Base-by-base conservation (phyloP, 2,888 invertebrate species). In the Pelosia muscerda region DNA sequence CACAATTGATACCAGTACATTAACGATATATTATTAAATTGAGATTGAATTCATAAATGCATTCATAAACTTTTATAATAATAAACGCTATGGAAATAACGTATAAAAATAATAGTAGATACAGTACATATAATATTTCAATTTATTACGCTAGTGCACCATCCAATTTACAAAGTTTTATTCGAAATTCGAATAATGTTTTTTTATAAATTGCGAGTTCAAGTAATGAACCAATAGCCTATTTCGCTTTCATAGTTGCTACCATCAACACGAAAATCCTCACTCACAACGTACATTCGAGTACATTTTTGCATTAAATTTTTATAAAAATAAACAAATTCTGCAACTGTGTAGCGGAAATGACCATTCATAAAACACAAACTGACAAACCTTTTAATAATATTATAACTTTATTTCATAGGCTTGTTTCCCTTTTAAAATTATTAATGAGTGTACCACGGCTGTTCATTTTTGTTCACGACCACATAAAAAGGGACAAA, bases 361-460 rank as follows among this genome's bases (percentile, higher is more conserved):
- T 58, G 63, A 60, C 70, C 67, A 69, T 78, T 79, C 79, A 77
- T 76, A 77, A 58, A 81, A 81, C 34, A 76, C 68, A 77, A 72
- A 71, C 78, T 61, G 77, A 71, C 72, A 73, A 75, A 80, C 78
- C 78, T 78, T 81, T 81, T 85, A 81, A 81, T 84, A 82, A 79
- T 78, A 82, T 81, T 81, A 81, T 83, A 78, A 84, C 84, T 82
- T 79, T 79, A 78, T 78, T 81, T 78, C 72, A 72, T 63, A 75
- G 77, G 19, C 68, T 34, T 69, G 58, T 69, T 78, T 82, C 76
- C 73, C 78, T 79, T 83, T 79, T 66, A 69, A 65, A 72, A 82
- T 81, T 83, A 79, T 84, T 82, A 84, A 86, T 81, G 72, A 78
- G 65, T 71, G 42, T 68, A 69, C 68, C 58, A 69, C 19, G 28